Conservation (phyloP, 2,113 vertebrate genomes). For the Zapus hudsonius region DNA sequence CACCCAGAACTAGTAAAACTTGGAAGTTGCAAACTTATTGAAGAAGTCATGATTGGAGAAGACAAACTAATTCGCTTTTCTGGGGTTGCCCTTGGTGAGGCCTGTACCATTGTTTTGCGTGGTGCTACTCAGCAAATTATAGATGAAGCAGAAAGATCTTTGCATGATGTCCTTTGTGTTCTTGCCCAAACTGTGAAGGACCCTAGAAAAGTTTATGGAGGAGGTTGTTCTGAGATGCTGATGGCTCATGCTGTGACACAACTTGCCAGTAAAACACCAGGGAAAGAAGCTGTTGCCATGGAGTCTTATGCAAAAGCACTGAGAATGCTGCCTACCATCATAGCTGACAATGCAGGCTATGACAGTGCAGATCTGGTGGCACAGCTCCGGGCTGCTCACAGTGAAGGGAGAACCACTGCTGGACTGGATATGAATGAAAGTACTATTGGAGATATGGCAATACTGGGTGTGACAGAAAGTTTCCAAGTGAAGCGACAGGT, state of each 20-base stretch:
- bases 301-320: slow-evolving; percentile 96
- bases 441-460: slow-evolving; percentile 89
- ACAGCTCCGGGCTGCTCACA: slow-evolving; percentile 93
- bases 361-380: slow-evolving; percentile 96
- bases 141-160: slow-evolving; percentile 97
- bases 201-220: slow-evolving; percentile 93
- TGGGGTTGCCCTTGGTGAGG: slow-evolving; percentile 95
- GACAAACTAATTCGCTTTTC: slow-evolving; percentile 97
- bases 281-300: slow-evolving; percentile 95
- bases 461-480: slow-evolving; percentile 93
- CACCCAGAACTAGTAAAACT: slow-evolving; percentile 94
- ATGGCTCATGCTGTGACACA: slow-evolving; percentile 95
- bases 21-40: slow-evolving; percentile 94
- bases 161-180: slow-evolving; percentile 97
- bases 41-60: slow-evolving; percentile 97
- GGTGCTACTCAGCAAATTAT: slow-evolving; percentile 98
- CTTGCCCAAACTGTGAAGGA: slow-evolving; percentile 95
- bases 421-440: slow-evolving; percentile 94
- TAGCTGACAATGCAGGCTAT: slow-evolving; percentile 96
- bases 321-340: slow-evolving; percentile 95
- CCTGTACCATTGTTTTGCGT: slow-evolving; percentile 95
- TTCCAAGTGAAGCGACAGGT: slow-evolving; percentile 92
- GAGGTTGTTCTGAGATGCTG: slow-evolving; percentile 96
- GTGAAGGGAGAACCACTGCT: slow-evolving; percentile 89
- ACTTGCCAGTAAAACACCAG: slow-evolving; percentile 89